These are phyloP conservation scores for Trogon surrucura DNA, from an alignment of 2,113 vertebrate species.

Conservation along the genomic window DNA sequence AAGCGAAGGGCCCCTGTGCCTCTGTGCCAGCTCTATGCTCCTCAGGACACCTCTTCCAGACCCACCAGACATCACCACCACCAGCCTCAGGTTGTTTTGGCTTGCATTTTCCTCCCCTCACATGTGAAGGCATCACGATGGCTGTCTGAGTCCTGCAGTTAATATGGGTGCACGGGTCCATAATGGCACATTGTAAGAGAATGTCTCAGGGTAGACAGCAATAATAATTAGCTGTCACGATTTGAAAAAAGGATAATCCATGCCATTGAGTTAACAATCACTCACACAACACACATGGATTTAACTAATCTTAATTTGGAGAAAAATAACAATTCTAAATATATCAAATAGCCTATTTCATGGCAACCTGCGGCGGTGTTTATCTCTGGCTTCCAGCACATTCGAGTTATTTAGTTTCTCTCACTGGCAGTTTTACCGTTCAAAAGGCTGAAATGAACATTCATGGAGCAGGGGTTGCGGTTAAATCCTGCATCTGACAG, in stretches of 20 bases:
- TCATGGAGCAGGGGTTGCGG: constrained; percentile 51
- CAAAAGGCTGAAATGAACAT: constrained; percentile 65
- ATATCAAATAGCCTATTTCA: constrained; percentile 74
- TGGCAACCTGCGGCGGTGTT: constrained; percentile 72
- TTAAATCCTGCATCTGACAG: constrained; percentile 60
- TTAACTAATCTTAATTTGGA: constrained; percentile 83
- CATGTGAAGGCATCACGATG: neutral
- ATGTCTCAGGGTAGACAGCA: constrained; percentile 70
- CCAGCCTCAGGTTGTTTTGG: neutral
- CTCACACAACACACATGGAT: constrained; percentile 75
- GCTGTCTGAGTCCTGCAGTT: constrained; percentile 56
- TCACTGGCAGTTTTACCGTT: constrained; percentile 71
- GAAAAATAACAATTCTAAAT: constrained; percentile 82
- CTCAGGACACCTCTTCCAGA: neutral
- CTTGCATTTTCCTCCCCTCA: neutral
- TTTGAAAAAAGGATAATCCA: constrained; percentile 78
- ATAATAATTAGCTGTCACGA: constrained; percentile 82
- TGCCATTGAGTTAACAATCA: constrained; percentile 76
- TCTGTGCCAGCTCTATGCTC: accelerated
- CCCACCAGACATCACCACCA: accelerated
- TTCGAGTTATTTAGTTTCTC: constrained; percentile 68
- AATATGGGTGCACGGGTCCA: constrained; percentile 56
- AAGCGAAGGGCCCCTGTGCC: neutral
- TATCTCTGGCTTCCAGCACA: constrained; percentile 77
- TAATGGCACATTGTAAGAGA: constrained; percentile 63